These are phyloP conservation scores for Panonychus citri DNA, from an alignment of 1,140 invertebrate genomes.

Conservation along the genomic window DNA sequence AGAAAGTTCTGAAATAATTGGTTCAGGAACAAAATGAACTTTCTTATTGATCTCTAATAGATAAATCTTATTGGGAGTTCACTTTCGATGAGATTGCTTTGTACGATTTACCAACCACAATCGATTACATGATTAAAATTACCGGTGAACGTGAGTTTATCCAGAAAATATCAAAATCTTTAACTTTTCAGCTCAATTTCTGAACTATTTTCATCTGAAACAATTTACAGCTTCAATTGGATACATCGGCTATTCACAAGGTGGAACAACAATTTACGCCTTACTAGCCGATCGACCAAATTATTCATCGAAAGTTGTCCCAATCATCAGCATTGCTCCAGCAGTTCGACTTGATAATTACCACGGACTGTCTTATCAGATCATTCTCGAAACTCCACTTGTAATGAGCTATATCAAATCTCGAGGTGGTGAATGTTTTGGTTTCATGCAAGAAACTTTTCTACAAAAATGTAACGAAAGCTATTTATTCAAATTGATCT, in stretches of 20 bases:
- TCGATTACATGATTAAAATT: constrained; percentile 33
- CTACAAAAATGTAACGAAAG: not conserved
- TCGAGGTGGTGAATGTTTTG: not conserved
- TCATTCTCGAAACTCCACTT: not conserved
- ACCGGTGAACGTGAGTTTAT: constrained; percentile 24
- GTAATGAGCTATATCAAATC: not conserved
- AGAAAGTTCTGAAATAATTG: not conserved
- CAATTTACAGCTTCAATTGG: not conserved
- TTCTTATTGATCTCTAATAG: not conserved
- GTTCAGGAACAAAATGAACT: not conserved
- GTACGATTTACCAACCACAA: constrained; percentile 40
- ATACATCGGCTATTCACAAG: not conserved
- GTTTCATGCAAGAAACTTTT: not conserved
- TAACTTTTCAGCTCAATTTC: not conserved
- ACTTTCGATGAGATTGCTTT: constrained; percentile 46
- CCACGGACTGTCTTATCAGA: not conserved
- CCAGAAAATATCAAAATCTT: not conserved
- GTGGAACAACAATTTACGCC: not conserved
- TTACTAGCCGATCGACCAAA: not conserved
- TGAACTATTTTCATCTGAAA: not conserved
- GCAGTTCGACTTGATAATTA: not conserved
- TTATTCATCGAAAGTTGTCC: not conserved
- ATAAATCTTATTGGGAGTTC: constrained; percentile 22
- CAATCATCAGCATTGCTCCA: constrained; percentile 2
- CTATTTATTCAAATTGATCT: not conserved